Evolutionary conservation across 30 jellyfish, hydroid and myxozoan genomes (phyloP).

Genomic region (Rhopilema esculentum): DNA sequence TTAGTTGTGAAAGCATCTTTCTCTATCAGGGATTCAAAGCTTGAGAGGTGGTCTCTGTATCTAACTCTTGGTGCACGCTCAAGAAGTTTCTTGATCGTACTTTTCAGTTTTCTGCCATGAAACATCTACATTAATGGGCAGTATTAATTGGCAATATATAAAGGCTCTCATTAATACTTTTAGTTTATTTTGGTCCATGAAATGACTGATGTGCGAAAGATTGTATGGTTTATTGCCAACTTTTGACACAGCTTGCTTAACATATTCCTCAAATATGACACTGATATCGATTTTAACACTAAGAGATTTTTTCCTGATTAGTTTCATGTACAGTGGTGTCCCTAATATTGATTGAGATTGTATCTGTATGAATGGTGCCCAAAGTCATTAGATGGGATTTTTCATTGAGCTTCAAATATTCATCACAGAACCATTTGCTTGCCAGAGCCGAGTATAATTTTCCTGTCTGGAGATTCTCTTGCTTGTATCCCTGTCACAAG

Average conservation of each 20-base stretch:
- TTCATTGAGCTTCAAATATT: no score
- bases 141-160: neutral
- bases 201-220: constrained; percentile 2
- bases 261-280: neutral
- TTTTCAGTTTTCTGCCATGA: constrained; percentile 23
- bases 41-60: constrained; percentile 7
- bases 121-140: constrained; percentile 12
- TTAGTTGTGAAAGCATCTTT: neutral
- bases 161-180: neutral
- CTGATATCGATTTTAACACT: neutral
- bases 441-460: no score
- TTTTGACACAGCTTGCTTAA: neutral
- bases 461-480: no score
- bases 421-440: no score
- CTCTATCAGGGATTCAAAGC: constrained; percentile 16
- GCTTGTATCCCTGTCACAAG: no score
- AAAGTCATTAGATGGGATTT: no score
- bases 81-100: constrained; percentile 21
- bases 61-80: constrained; percentile 25
- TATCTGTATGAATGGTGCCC: constrained; percentile 3
- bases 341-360: neutral
- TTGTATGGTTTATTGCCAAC: neutral
- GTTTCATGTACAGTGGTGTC: neutral
- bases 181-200: constrained; percentile 5
- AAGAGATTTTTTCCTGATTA: neutral